A percentile compares a stretch with the other conserved stretches of the same genome.
These are phyloP conservation scores for Rhagophthalmus giganteus DNA, from an alignment of 2,888 invertebrate species.

Conservation along the genomic window DNA sequence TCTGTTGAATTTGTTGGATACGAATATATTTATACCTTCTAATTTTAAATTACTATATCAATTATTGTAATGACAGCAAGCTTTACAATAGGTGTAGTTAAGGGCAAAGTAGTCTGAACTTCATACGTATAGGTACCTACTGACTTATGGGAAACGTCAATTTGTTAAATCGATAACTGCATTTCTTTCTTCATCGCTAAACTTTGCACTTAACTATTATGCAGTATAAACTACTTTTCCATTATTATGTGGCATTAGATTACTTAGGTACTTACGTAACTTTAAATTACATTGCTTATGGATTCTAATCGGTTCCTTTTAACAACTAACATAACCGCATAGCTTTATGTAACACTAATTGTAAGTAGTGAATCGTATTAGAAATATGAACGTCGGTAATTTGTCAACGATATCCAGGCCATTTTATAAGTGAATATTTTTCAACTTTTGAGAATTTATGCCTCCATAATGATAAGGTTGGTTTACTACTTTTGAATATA, in stretches of 20 bases:
- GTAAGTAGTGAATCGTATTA: not conserved
- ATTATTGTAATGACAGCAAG: too few species aligned
- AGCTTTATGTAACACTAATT: not conserved
- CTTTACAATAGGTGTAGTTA: slow-evolving; percentile 1
- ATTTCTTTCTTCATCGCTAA: slow-evolving; percentile 20
- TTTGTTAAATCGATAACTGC: slow-evolving; percentile 24
- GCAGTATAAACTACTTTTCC: slow-evolving; percentile 10
- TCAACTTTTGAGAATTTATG: too few species aligned
- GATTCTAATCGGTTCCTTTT: not conserved
- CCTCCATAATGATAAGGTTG: too few species aligned
- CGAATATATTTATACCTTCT: too few species aligned
- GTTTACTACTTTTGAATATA: too few species aligned
- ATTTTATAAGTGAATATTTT: too few species aligned
- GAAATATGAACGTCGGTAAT: not conserved
- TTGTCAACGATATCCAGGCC: too few species aligned
- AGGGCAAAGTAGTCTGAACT: slow-evolving; percentile 7
- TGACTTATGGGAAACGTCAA: slow-evolving; percentile 5
- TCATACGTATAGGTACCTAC: too few species aligned
- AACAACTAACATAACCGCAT: not conserved
- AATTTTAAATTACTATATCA: too few species aligned
- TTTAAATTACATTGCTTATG: slow-evolving; percentile 1
- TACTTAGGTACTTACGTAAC: slow-evolving; percentile 12
- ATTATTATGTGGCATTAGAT: slow-evolving; percentile 13
- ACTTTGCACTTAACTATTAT: slow-evolving; percentile 23
- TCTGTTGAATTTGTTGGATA: too few species aligned